Evolutionary conservation across 2,797 vertebrate genomes (phyloP).

Genomic region (Synaphobranchus kaupii): DNA sequence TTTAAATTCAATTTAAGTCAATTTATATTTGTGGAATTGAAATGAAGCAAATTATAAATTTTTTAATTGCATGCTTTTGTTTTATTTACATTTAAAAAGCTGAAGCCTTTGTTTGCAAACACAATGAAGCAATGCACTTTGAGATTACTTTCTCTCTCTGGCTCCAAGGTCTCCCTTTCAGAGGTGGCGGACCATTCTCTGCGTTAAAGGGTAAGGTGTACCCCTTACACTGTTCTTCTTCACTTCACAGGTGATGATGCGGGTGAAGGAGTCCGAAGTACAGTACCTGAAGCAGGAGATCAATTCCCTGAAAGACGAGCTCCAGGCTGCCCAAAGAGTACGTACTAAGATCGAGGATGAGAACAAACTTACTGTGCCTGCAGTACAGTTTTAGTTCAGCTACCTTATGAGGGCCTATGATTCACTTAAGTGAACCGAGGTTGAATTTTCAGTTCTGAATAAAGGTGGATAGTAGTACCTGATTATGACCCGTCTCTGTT

Average conservation of each 20-base stretch:
- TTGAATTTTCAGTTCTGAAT: not conserved
- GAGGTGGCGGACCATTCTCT: too few relatives aligned
- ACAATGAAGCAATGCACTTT: too few relatives aligned
- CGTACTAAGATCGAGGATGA: slow-evolving; percentile 14
- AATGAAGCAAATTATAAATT: too few relatives aligned
- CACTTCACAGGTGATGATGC: slow-evolving; percentile 67
- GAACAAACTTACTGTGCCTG: not conserved
- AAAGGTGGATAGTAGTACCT: not conserved
- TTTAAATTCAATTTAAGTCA: not conserved
- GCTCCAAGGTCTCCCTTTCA: too few relatives aligned
- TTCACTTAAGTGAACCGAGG: not conserved
- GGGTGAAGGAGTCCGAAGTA: slow-evolving; percentile 72
- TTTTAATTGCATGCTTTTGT: too few relatives aligned
- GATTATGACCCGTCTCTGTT: not conserved
- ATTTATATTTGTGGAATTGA: not conserved
- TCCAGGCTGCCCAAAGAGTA: slow-evolving; percentile 64
- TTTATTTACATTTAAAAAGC: too few relatives aligned
- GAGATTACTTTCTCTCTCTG: too few relatives aligned
- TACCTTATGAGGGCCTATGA: not conserved
- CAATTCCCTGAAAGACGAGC: slow-evolving; percentile 66
- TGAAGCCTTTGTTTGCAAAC: too few relatives aligned
- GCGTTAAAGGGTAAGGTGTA: not conserved
- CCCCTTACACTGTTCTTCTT: not conserved
- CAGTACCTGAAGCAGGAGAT: slow-evolving; percentile 70
- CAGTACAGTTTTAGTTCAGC: not conserved